Base-by-base conservation (phyloP, 2,113 vertebrate species). In the Cercocebus atys region DNA sequence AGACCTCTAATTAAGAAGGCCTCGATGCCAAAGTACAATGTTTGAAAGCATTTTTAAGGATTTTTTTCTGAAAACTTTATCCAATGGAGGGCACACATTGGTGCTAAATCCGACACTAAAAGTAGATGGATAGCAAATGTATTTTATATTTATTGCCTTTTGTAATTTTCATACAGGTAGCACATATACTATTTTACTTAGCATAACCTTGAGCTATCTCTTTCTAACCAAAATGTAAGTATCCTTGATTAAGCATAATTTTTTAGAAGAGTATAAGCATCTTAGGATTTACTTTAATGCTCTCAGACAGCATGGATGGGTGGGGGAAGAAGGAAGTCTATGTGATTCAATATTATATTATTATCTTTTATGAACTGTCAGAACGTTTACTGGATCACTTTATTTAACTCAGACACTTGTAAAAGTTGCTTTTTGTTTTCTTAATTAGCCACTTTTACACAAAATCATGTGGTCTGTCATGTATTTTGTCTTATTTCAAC, bases 131-230 rank as follows among this genome's bases (percentile, higher is more conserved):
- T 38, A 81, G 8, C 57, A 93, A 76, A 55, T 32, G 12, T 82
- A 76, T 35, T 95, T 91, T 64, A 59, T 45, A 72, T 47, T 76
- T 89, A 64, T 57, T 64, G 50, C 20, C 25, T 92, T 86, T 43
- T 27, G 50, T 35, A 93, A 70, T 14, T 79, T 40, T 52, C 16
- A 52, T 17, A 52, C 50, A 94, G 9, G 55, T 87, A 73, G 35
- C 73, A 92, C 5, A 59, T 52, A 17, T 25, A 95, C 85, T 92
- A 86, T 80, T 95, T 96, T 35, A 89, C 4, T 93, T 73, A 93
- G 17, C 16, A 90, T 90, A 90, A 94, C 30, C 13, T 90, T 90
- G 61, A 83, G 79, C 50, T 66, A 35, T 59, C 68, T 90, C 30
- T 90, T 94, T 83, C 61, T 90, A 38, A 17, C 5, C 23, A 68